Evolutionary conservation across 1,140 invertebrate species (phyloP).

Genomic region (Trypoxylus dichotomus): DNA sequence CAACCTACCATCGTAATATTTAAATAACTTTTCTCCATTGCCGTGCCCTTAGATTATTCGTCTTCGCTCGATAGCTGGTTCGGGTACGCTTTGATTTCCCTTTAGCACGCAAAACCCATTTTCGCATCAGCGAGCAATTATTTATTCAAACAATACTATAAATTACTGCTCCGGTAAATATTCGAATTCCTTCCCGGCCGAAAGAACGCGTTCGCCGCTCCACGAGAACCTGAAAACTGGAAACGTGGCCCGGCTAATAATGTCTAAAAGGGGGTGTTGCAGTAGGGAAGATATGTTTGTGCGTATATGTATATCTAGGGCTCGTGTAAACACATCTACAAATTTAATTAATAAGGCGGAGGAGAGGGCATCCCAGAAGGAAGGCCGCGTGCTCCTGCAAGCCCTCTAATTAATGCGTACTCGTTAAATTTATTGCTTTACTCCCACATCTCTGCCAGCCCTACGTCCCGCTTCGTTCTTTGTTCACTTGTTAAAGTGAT

Average conservation of each 20-base stretch:
- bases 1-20: no score
- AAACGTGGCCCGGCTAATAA: conserved; percentile 17
- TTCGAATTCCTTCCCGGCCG: neutral
- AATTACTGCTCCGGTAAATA: neutral
- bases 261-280: neutral
- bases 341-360: conserved; percentile 17
- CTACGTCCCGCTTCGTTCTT: neutral
- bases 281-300: neutral
- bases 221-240: neutral
- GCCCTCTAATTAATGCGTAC: conserved; percentile 24
- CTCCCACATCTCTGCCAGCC: neutral
- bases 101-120: neutral
- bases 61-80: neutral
- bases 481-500: conserved; percentile 6
- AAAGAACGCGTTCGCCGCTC: neutral
- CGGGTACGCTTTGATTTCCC: neutral
- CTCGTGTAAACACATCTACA: conserved; percentile 18
- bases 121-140: conserved; percentile 1
- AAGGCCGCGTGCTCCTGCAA: neutral
- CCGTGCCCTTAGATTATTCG: neutral
- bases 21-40: neutral
- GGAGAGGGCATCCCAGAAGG: neutral
- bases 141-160: conserved; percentile 22
- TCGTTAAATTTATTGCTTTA: conserved; percentile 26
- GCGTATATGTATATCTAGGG: neutral